These are phyloP conservation scores for Rhadinocentrus ornatus DNA, from an alignment of 2,797 vertebrate genomes.

Conservation along the genomic window DNA sequence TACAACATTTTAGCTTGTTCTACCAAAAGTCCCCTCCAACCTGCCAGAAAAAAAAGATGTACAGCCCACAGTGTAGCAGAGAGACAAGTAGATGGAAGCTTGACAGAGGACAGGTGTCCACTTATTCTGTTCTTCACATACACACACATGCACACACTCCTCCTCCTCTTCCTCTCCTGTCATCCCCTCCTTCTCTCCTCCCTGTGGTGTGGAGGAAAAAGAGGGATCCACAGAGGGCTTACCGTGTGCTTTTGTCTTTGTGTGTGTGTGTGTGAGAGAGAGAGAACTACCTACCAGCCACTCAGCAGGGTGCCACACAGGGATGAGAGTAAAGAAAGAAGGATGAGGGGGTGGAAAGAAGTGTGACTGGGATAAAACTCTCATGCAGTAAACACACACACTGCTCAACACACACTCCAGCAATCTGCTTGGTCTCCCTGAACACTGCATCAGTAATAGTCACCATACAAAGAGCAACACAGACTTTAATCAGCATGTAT, in stretches of 20 bases:
- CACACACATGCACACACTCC: constrained; percentile 3
- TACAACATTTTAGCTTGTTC: constrained; percentile 28
- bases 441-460: constrained; percentile 53
- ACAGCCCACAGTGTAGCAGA: constrained; percentile 40
- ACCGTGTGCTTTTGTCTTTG: constrained; percentile 43
- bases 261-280: constrained; percentile 35
- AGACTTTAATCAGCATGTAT: constrained; percentile 59
- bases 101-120: constrained; percentile 76
- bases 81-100: constrained; percentile 44
- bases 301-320: constrained; percentile 57
- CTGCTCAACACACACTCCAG: constrained; percentile 36
- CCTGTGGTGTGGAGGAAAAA: constrained; percentile 47
- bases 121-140: constrained; percentile 48
- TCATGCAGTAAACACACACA: constrained; percentile 30
- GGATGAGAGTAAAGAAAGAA: constrained; percentile 64
- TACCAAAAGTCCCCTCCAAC: constrained; percentile 29
- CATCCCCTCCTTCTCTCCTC: constrained; percentile 48
- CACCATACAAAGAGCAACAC: constrained; percentile 39
- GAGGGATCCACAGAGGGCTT: constrained; percentile 43
- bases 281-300: constrained; percentile 58
- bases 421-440: constrained; percentile 49
- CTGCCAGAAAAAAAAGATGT: constrained; percentile 45
- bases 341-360: constrained; percentile 52
- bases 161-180: constrained; percentile 36
- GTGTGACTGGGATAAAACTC: constrained; percentile 62